A percentile compares a stretch with the other conserved stretches of the same genome.
These are phyloP conservation scores for Seriola quinqueradiata DNA, from an alignment of 2,113 vertebrate genomes.

Conservation along the genomic window DNA sequence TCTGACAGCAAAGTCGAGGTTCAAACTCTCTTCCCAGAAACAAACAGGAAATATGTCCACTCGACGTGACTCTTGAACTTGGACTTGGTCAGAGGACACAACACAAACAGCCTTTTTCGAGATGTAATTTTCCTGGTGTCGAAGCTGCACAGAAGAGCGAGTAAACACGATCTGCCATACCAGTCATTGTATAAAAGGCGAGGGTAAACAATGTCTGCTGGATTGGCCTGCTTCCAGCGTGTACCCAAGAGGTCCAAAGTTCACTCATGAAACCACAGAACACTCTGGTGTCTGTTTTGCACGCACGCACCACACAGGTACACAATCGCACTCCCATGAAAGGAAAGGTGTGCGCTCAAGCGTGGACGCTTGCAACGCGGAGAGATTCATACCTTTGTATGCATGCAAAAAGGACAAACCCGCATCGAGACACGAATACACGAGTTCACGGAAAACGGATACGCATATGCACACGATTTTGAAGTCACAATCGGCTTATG, in stretches of 20 bases:
- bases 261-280: slow-evolving; percentile 64
- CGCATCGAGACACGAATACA: not conserved
- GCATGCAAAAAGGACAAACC: slow-evolving; percentile 29
- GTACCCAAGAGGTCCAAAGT: slow-evolving; percentile 75
- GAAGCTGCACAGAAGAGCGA: slow-evolving; percentile 25
- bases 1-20: slow-evolving; percentile 6
- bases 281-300: slow-evolving; percentile 44
- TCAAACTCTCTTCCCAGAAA: slow-evolving; percentile 3
- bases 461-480: not conserved
- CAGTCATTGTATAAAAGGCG: slow-evolving; percentile 40
- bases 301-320: slow-evolving; percentile 51
- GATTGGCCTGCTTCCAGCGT: slow-evolving; percentile 51
- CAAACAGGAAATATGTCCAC: slow-evolving; percentile 68
- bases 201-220: slow-evolving; percentile 62
- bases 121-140: slow-evolving; percentile 35
- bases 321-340: slow-evolving; percentile 22
- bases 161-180: slow-evolving; percentile 48
- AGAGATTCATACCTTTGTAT: not conserved
- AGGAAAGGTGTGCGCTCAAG: slow-evolving; percentile 41
- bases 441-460: not conserved
- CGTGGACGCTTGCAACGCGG: not conserved
- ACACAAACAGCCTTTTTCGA: slow-evolving; percentile 33
- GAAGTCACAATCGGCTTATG: not conserved
- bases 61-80: slow-evolving; percentile 53
- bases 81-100: slow-evolving; percentile 17